Conservation (phyloP, 2,888 invertebrate genomes). For the Tineola bisselliella region DNA sequence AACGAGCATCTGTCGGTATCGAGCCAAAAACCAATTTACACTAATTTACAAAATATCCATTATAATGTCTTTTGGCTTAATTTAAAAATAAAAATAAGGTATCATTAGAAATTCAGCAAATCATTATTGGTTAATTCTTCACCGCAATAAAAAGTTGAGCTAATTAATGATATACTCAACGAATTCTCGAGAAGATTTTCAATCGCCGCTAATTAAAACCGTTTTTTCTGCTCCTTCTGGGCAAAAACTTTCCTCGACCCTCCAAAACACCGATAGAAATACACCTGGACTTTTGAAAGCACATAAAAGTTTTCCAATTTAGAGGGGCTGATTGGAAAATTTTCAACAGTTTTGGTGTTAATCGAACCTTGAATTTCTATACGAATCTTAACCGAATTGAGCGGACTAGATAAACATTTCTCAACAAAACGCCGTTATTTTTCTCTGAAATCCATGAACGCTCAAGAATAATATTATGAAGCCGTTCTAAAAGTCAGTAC, state of each 20-base stretch:
- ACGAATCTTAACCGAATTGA: conserved; percentile 44
- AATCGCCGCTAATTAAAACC: conserved; percentile 44
- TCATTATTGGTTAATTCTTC: background rate
- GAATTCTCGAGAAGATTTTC: conserved; percentile 27
- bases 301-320: conserved; percentile 69
- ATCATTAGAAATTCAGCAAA: background rate
- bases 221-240: conserved; percentile 36
- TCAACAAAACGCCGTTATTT: conserved; percentile 30
- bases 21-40: conserved; percentile 64
- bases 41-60: conserved; percentile 24
- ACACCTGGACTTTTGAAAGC: conserved; percentile 65
- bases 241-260: conserved; percentile 46
- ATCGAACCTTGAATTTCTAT: conserved; percentile 56
- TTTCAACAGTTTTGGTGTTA: conserved; percentile 63
- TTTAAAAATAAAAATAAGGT: too few species aligned
- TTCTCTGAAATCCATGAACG: too few species aligned
- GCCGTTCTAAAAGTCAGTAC: too few species aligned
- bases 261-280: conserved; percentile 52
- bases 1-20: conserved; percentile 46
- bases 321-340: conserved; percentile 65
- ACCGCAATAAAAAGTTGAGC: conserved; percentile 8
- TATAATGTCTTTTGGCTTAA: too few species aligned
- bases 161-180: conserved; percentile 1
- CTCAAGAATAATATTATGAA: too few species aligned
- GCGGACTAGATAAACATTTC: conserved; percentile 15